A percentile compares a stretch with the other conserved stretches of the same genome.
These are phyloP conservation scores for Microcebus jonahi DNA, from an alignment of 2,113 vertebrate species.

Conservation along the genomic window DNA sequence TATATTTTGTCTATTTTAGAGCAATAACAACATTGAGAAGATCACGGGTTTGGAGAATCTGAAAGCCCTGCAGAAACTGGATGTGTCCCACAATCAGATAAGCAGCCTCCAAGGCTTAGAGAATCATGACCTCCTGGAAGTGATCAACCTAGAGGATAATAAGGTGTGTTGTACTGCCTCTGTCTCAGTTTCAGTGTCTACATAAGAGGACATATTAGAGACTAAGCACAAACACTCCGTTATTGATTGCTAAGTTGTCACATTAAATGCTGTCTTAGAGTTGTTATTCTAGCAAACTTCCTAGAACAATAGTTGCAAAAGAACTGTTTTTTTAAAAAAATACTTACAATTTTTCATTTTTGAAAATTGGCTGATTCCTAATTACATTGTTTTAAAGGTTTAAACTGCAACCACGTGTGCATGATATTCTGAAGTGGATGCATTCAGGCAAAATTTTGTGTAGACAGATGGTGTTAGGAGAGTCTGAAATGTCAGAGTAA, in stretches of 20 bases:
- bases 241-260: not conserved
- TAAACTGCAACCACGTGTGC: not conserved
- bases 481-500: not conserved
- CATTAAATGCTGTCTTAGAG: not conserved
- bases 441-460: not conserved
- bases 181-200: not conserved
- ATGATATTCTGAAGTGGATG: not conserved
- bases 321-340: not conserved
- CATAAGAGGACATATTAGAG: not conserved
- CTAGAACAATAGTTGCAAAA: not conserved
- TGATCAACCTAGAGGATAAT: conserved; percentile 91
- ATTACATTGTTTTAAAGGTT: not conserved
- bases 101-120: conserved; percentile 90
- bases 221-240: not conserved
- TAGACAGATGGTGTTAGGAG: not conserved
- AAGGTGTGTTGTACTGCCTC: conserved; percentile 82
- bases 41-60: conserved; percentile 89
- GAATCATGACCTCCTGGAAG: conserved; percentile 86
- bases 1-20: conserved; percentile 83
- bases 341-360: not conserved
- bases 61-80: conserved; percentile 86
- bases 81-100: conserved; percentile 93
- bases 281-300: not conserved
- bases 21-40: conserved; percentile 89
- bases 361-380: not conserved